A percentile compares a stretch with the other conserved stretches of the same genome.
Conservation (phyloP, 2,888 invertebrate species). For the Suillia variegata region DNA sequence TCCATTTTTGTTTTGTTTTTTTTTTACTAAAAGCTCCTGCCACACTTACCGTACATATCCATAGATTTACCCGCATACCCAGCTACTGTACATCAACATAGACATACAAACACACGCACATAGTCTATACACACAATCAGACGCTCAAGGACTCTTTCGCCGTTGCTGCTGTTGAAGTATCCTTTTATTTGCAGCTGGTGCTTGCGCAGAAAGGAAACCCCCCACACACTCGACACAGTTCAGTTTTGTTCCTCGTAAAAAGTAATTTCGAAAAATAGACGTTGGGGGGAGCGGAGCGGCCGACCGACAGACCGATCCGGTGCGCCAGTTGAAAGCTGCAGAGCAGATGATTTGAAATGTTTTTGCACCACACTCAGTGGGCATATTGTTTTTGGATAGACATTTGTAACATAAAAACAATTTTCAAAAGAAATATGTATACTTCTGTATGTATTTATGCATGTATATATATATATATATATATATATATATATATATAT, state of each 20-base stretch:
- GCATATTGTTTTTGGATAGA: too few relatives aligned
- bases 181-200: constrained; percentile 14
- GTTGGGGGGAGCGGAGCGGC: constrained; percentile 12
- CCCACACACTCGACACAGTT: background rate
- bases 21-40: background rate
- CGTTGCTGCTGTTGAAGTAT: constrained; percentile 16
- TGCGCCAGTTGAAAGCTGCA: background rate
- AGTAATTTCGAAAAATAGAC: constrained; percentile 50
- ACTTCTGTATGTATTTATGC: too few relatives aligned
- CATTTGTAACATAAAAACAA: too few relatives aligned
- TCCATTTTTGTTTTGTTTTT: background rate
- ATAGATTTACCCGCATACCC: constrained; percentile 8
- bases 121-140: constrained; percentile 53
- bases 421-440: too few relatives aligned
- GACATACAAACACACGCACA: background rate
- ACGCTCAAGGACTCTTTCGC: constrained; percentile 55
- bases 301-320: background rate
- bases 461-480: too few relatives aligned
- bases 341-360: too few relatives aligned
- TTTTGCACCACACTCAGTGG: too few relatives aligned
- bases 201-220: constrained; percentile 5
- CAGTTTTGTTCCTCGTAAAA: constrained; percentile 41
- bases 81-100: constrained; percentile 6
- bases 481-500: too few relatives aligned
- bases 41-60: background rate